Evolutionary conservation across 2,888 invertebrate genomes (phyloP).

Genomic region (Eilema griseolum): DNA sequence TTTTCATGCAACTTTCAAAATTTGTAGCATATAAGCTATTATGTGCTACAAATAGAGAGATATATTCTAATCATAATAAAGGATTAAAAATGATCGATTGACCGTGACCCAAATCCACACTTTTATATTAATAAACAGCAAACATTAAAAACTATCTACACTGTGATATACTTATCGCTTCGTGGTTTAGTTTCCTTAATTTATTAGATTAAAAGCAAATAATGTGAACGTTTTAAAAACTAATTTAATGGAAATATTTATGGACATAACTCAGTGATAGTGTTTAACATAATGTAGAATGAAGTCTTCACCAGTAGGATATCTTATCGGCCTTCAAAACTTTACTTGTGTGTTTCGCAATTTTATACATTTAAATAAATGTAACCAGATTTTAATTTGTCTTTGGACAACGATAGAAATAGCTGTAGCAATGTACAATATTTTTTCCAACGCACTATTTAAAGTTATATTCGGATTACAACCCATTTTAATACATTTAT

Average conservation of each 20-base stretch:
- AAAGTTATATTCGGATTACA: not conserved
- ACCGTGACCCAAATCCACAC: not conserved
- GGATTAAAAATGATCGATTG: not conserved
- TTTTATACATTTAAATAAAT: constrained; percentile 30
- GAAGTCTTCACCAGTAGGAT: constrained; percentile 37
- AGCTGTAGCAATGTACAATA: constrained; percentile 7
- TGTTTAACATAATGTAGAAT: constrained; percentile 19
- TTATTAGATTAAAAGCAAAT: constrained; percentile 8
- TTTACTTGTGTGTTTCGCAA: constrained; percentile 50
- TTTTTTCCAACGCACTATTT: not conserved
- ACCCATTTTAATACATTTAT: constrained; percentile 16
- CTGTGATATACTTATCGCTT: not conserved
- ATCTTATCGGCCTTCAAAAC: constrained; percentile 45
- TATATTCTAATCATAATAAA: too few relatives aligned
- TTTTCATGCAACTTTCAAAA: too few relatives aligned
- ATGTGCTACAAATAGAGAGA: too few relatives aligned
- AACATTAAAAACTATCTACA: not conserved
- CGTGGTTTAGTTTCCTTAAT: not conserved
- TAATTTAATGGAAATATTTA: not conserved
- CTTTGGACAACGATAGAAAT: constrained; percentile 29
- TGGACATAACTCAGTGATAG: not conserved
- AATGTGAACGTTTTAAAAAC: not conserved
- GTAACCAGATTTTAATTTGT: constrained; percentile 24
- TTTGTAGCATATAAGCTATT: too few relatives aligned
- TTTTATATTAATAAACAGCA: not conserved